Evolutionary conservation across 2,113 vertebrate species (phyloP), one percentile per base, ranked within the genome.

Genomic region (Pipra filicauda): DNA sequence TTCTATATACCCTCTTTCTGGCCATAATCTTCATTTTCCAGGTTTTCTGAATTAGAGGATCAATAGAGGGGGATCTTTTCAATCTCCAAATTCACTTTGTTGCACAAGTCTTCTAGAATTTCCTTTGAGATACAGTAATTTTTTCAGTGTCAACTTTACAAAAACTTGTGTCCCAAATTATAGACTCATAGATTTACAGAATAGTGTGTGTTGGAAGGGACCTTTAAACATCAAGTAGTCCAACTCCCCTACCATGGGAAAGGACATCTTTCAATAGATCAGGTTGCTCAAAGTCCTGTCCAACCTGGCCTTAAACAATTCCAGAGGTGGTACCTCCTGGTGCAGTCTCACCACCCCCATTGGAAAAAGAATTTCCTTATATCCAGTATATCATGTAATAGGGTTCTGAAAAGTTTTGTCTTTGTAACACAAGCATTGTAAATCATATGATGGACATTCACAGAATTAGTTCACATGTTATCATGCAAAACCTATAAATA

Each of bases 181-280:
- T 5, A 28, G 26, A 76, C 19, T 71, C 11, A 35, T 12, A 35
- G 49, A 75, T 46, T 52, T 39, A 55, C 8, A 65, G 15, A 48
- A 58, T 39, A 27, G 52, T 69, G 22, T 51, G 3, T 11, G 3
- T 46, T 80, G 23, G 15, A 93, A 72, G 3, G 8, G 11, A 49
- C 12, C 1, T 41, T 70, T 74, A 66, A 57, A 52, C 2, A 62
- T 33, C 4, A 66, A 11, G 6, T 66, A 30, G 18, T 61, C 30
- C 33, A 85, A 16, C 1, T 1, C 3, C 4, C 3, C 10, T 73
- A 24, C 7, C 12, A 27, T 9, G 6, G 22, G 17, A 48, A 54
- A 21, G 8, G 16, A 37, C 6, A 27, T 7, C 27, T 87, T 78
- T 51, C 33, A 33, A 5, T 54, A 44, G 27, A 44, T 21, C 0